phyloP scores from a whole-genome alignment of 2,888 invertebrate genomes.

The Theodoxus fluviatilis region DNA sequence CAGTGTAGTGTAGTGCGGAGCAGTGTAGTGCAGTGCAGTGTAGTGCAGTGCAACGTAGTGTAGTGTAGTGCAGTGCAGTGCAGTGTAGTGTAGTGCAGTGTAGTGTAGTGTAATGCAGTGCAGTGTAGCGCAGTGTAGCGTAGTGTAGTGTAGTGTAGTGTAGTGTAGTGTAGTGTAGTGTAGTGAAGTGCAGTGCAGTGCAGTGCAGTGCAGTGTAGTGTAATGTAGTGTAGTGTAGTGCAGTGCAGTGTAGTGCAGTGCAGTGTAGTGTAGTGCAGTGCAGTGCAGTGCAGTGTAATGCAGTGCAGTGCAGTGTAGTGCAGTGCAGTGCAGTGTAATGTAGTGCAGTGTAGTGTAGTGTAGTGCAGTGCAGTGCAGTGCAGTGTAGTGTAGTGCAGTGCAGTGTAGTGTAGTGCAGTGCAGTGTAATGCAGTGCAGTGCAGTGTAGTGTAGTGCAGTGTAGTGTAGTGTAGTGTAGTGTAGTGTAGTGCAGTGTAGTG shows the following conservation, averaged over 20 bases:
- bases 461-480: background rate
- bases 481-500: background rate
- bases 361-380: background rate
- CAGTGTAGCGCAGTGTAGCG: too few species aligned
- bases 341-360: background rate
- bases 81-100: too few species aligned
- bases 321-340: background rate
- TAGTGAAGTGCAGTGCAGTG: too few species aligned
- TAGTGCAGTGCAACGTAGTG: too few species aligned
- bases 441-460: background rate
- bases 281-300: background rate
- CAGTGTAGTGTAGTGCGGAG: too few species aligned
- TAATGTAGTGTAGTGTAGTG: conserved; percentile 8
- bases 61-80: too few species aligned
- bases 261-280: conserved; percentile 8
- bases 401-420: background rate
- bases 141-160: too few species aligned
- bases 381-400: background rate
- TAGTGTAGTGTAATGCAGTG: too few species aligned
- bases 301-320: background rate
- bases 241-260: conserved; percentile 8
- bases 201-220: background rate
- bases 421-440: background rate
- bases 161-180: too few species aligned
- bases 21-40: too few species aligned